Conservation (phyloP, 2,888 invertebrate genomes). For the Tenthredo livida region DNA sequence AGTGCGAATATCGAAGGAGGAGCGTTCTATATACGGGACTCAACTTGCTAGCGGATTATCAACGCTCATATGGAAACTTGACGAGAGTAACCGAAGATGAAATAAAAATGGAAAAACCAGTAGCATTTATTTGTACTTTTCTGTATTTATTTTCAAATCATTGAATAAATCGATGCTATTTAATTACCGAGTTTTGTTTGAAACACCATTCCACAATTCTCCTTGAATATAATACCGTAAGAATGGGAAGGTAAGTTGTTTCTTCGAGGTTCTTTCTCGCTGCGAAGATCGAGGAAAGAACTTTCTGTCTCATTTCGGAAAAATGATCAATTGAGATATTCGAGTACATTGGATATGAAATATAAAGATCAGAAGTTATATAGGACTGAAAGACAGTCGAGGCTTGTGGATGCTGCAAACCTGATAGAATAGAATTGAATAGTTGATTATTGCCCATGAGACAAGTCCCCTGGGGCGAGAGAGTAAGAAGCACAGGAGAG, state of each 20-base stretch:
- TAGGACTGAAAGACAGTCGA: no score
- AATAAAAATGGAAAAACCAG: constrained; percentile 18
- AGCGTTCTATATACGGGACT: constrained; percentile 16
- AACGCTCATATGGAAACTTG: not conserved
- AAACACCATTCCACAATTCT: not conserved
- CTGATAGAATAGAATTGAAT: no score
- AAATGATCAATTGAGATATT: no score
- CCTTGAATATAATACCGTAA: not conserved
- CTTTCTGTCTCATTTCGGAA: no score
- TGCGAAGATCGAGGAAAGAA: not conserved
- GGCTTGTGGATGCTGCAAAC: no score
- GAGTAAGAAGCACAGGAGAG: no score
- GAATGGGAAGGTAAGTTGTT: not conserved
- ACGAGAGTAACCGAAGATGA: constrained; percentile 3
- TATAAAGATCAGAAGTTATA: no score
- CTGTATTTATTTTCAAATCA: constrained; percentile 66
- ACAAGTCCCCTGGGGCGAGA: no score
- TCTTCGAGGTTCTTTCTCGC: not conserved
- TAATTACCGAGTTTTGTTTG: not conserved
- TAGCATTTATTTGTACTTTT: constrained; percentile 62
- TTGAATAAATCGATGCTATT: constrained; percentile 57
- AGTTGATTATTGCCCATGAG: no score
- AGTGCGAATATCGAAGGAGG: not conserved
- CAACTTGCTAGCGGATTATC: not conserved
- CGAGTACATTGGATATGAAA: no score